These are phyloP conservation scores for Xiphydria camelus DNA, from an alignment of 2,888 invertebrate species.

Conservation along the genomic window DNA sequence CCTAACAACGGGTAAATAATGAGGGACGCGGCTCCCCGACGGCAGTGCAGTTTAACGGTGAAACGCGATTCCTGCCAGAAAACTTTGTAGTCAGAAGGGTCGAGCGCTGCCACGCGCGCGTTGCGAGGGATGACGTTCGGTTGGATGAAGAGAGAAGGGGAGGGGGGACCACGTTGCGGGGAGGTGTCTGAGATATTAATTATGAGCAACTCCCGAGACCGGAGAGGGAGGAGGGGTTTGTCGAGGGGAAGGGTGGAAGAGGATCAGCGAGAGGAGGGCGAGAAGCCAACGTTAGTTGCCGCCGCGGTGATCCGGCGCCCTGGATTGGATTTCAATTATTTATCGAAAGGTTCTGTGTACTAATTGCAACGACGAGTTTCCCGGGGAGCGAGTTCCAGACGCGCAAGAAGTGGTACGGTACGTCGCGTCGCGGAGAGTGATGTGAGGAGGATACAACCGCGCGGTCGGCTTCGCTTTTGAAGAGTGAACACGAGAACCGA, in stretches of 20 bases:
- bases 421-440: constrained; percentile 5
- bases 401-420: constrained; percentile 16
- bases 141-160: not conserved
- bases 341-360: constrained; percentile 34
- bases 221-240: constrained; percentile 1
- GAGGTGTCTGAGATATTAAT: constrained; percentile 28
- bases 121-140: not conserved
- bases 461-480: no score
- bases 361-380: constrained; percentile 32
- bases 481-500: no score
- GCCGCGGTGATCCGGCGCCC: not conserved
- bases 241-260: not conserved
- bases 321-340: constrained; percentile 49
- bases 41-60: constrained; percentile 17
- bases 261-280: no score
- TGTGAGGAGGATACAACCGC: constrained; percentile 1
- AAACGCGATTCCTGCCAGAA: constrained; percentile 40
- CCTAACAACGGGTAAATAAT: not conserved
- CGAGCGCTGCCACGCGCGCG: not conserved
- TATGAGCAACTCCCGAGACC: constrained; percentile 17
- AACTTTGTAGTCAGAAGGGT: constrained; percentile 26
- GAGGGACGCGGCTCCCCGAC: not conserved
- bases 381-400: no score
- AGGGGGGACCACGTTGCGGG: not conserved
- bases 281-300: not conserved